Evolutionary conservation across 2,797 vertebrate species (phyloP).

Genomic region (Megaceryle alcyon): DNA sequence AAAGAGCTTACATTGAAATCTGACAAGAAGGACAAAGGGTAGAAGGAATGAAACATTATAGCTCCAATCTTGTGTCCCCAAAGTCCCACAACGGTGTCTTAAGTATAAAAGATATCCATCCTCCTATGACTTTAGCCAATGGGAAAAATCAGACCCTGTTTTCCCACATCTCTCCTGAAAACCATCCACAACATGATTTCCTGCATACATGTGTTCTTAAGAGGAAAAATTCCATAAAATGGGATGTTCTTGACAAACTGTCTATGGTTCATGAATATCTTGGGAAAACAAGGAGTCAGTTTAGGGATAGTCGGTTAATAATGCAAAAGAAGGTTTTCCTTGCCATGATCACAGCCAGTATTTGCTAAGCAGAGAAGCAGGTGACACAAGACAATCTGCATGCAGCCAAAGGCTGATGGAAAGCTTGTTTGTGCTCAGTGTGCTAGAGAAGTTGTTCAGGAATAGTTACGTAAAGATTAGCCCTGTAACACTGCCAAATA

Average conservation of each 20-base stretch:
- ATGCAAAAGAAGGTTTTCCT: constrained; percentile 33
- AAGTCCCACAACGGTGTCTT: neutral
- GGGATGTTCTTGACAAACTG: neutral
- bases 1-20: neutral
- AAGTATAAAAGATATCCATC: neutral
- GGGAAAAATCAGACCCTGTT: neutral
- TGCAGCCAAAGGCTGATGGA: constrained; percentile 51
- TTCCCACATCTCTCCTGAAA: neutral
- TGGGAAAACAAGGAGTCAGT: neutral
- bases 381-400: constrained; percentile 66
- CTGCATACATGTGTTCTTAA: neutral
- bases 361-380: constrained; percentile 50
- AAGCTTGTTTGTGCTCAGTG: constrained; percentile 64
- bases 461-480: constrained; percentile 75
- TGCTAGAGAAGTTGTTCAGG: constrained; percentile 54
- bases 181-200: neutral
- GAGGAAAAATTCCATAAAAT: neutral
- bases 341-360: neutral
- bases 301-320: neutral
- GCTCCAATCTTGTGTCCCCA: neutral
- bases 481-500: constrained; percentile 70
- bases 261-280: neutral
- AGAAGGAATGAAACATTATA: neutral
- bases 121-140: neutral
- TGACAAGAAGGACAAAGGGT: neutral